phyloP scores from a whole-genome alignment of 2,888 invertebrate genomes.

The Asteroscopus sphinx region DNA sequence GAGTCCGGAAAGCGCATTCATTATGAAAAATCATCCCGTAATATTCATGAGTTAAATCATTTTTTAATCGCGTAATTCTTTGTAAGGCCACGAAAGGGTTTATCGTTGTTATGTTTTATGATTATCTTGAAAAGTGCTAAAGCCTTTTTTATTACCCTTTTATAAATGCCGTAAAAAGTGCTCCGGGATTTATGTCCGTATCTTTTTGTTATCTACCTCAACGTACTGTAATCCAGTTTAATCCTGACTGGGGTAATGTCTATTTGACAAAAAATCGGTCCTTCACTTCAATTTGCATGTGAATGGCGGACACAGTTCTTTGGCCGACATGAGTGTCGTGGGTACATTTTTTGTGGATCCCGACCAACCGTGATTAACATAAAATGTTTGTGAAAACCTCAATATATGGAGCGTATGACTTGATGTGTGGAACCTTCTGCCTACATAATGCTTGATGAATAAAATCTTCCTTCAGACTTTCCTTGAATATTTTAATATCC shows the following conservation, averaged over 20 bases:
- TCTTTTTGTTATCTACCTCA: conserved; percentile 70
- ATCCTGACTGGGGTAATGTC: conserved; percentile 67
- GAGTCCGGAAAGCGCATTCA: conserved; percentile 11
- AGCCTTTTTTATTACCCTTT: conserved; percentile 66
- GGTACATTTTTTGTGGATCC: conserved; percentile 72
- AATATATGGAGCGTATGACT: conserved; percentile 67
- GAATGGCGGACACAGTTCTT: conserved; percentile 72
- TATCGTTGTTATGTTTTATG: conserved; percentile 66
- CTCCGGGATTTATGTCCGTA: conserved; percentile 66
- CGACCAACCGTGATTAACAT: conserved; percentile 75
- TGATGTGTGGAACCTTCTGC: conserved; percentile 62
- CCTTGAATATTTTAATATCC: conserved; percentile 53
- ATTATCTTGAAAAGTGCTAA: conserved; percentile 69
- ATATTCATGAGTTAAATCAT: conserved; percentile 47
- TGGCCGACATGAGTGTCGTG: conserved; percentile 65
- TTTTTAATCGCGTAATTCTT: conserved; percentile 53
- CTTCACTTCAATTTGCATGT: conserved; percentile 77
- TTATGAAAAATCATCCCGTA: conserved; percentile 31
- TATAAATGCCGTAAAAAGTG: conserved; percentile 67
- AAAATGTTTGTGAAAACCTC: conserved; percentile 75
- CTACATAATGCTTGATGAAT: conserved; percentile 59
- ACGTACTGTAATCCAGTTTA: conserved; percentile 68
- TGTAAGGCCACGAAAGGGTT: conserved; percentile 54
- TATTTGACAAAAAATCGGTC: conserved; percentile 77
- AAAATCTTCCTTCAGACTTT: conserved; percentile 59